A percentile compares a stretch with the other conserved stretches of the same genome.
Conservation (phyloP, 2,888 invertebrate species). For the Eilema caniola region DNA sequence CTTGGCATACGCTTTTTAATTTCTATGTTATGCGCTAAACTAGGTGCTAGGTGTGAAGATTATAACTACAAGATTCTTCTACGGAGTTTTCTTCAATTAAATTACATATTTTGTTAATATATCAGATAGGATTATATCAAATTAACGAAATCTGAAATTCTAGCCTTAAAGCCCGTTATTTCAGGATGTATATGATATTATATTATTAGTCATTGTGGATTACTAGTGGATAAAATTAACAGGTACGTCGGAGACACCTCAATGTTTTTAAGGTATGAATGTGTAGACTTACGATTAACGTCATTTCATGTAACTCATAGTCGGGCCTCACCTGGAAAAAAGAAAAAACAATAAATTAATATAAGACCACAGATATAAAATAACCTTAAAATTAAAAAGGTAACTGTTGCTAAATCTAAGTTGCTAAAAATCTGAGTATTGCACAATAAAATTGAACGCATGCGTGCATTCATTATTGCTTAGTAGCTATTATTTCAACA, state of each 20-base stretch:
- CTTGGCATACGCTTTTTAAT: background rate
- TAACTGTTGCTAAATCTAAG: background rate
- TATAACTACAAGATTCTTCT: background rate
- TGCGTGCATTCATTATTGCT: background rate
- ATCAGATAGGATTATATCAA: background rate
- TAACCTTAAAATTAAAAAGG: background rate
- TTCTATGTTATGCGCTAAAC: no score
- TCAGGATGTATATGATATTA: background rate
- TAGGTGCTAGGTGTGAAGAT: background rate
- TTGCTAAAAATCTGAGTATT: background rate
- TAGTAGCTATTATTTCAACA: background rate
- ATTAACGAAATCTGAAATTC: background rate
- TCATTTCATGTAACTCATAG: constrained; percentile 60
- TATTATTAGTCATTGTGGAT: background rate
- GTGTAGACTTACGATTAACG: constrained; percentile 58
- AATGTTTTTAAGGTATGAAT: background rate
- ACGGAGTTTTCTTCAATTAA: background rate
- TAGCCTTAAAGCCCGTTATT: background rate
- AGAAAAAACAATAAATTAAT: constrained; percentile 38
- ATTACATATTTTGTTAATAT: background rate
- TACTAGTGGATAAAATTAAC: background rate
- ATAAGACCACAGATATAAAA: constrained; percentile 2
- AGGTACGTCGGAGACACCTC: background rate
- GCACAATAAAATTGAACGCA: background rate
- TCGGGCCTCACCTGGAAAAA: constrained; percentile 77